Base-by-base conservation (phyloP, 1,140 invertebrate genomes). In the Drosophila bipectinata region DNA sequence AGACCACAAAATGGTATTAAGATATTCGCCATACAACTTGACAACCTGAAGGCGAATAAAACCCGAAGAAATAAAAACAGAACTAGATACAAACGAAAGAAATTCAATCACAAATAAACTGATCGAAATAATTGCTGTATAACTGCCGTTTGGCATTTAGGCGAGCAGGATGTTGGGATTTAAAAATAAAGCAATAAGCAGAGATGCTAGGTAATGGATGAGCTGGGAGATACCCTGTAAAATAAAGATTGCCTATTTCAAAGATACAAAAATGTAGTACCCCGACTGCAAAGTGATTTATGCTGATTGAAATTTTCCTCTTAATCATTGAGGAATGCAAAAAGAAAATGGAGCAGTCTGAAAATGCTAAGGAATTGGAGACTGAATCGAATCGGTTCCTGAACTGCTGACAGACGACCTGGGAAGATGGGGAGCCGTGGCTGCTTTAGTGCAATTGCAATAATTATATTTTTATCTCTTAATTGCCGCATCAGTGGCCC, bases 381-480 rank as follows among this genome's bases (percentile, higher is more conserved):
- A 59, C 56, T 15, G 54, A 66, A 59, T 47, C 48, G 39, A 72
- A 60, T 51, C 56, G 39, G 62, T 49, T 39, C 48, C 39, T 48
- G 61, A 48, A 49, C 60, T 55, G 71, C 52, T 83, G 75, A 83
- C 66, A 63, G 79, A 74, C 59, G 49, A 44, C 10, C 44, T 44
- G 51, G 56, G 59, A 30, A 60, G 48, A 41, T 10, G 3, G 34
- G 12, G 10, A 37, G 34, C n/a, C 3, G 12, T 37, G 34, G 61
- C 34, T 49, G 32, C 57, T 44, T 34, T 41, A 28, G 44, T 52
- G 67, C 56, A 68, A 63, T 84, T 73, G 77, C 80, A 89, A 84
- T 82, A 89, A 88, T 89, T 90, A 77, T 90, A 85, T 90, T 90
- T 90, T 85, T 85, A 90, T 85, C 85, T 82, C 85, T 90, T 90